These are phyloP conservation scores for Rhegmatorhina hoffmannsi DNA, from an alignment of 2,113 vertebrate species.

Conservation along the genomic window DNA sequence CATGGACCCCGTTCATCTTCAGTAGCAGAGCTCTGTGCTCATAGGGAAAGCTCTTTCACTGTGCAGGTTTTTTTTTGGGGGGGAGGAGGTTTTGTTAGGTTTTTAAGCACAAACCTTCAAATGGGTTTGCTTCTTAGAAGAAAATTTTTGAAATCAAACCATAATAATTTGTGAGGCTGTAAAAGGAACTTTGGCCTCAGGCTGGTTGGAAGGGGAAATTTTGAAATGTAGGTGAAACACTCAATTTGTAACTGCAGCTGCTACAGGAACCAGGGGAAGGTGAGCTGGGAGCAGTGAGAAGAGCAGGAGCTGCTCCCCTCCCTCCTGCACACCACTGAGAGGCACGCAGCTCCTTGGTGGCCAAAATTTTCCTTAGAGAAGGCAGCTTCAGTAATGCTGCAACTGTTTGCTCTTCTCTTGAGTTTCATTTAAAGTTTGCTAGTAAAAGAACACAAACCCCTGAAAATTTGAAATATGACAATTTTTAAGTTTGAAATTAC, in stretches of 20 bases:
- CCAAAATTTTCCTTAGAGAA: neutral
- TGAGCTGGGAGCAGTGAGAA: neutral
- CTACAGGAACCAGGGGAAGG: neutral
- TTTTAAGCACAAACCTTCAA: neutral
- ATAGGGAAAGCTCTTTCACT: neutral
- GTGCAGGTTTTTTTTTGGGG: fast-evolving
- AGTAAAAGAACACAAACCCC: neutral
- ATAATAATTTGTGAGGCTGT: neutral
- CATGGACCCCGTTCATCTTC: neutral
- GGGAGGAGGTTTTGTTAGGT: neutral
- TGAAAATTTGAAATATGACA: neutral
- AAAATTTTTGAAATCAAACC: neutral
- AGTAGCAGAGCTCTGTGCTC: neutral
- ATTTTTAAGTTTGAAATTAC: neutral
- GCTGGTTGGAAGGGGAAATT: neutral
- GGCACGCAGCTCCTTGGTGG: neutral
- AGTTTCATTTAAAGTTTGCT: neutral
- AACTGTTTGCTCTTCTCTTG: neutral
- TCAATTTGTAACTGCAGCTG: neutral
- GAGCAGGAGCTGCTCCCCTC: neutral
- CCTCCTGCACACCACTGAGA: neutral
- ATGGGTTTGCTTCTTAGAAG: neutral
- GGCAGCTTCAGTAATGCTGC: neutral
- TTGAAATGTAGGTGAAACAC: neutral
- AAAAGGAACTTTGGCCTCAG: neutral